phyloP scores from a whole-genome alignment of 2,797 vertebrate genomes.

The Orientallactaga sibirica region DNA sequence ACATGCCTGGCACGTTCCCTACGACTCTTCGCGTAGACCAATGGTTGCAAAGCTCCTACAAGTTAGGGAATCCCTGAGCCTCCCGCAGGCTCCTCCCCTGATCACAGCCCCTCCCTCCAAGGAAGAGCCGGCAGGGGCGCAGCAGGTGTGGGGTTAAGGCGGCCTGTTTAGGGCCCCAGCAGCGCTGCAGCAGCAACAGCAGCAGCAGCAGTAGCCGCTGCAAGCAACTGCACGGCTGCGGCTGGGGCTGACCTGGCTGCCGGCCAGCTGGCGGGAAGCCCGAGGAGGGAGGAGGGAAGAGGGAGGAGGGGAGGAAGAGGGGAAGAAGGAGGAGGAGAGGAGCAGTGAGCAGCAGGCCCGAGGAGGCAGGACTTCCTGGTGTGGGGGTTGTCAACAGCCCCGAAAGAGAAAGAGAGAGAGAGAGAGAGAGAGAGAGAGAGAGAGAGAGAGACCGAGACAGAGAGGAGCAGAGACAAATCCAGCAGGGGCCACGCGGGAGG shows the following conservation, averaged over 20 bases:
- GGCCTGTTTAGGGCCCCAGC: background rate
- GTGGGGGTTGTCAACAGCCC: constrained; percentile 85
- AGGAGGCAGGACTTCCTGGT: constrained; percentile 86
- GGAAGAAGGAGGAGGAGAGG: constrained; percentile 66
- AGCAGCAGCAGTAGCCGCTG: constrained; percentile 51
- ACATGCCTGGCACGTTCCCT: background rate
- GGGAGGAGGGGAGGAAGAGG: constrained; percentile 36
- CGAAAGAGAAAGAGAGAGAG: constrained; percentile 68
- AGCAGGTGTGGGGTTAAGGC: constrained; percentile 80
- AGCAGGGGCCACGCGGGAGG: constrained; percentile 54
- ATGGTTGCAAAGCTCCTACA: constrained; percentile 28
- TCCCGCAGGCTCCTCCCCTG: constrained; percentile 62
- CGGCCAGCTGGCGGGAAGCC: constrained; percentile 78
- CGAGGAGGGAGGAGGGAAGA: constrained; percentile 60
- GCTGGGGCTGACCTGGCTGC: constrained; percentile 71
- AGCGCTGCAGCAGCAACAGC: background rate
- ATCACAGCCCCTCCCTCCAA: background rate
- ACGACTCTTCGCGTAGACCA: background rate
- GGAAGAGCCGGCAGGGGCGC: background rate
- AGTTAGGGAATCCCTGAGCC: constrained; percentile 71
- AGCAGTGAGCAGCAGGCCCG: constrained; percentile 83
- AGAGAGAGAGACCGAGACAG: constrained; percentile 36
- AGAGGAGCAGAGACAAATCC: constrained; percentile 9
- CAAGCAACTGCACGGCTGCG: background rate
- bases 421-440: constrained; percentile 55